Conservation (phyloP, 2,797 vertebrate species). For the Sebastes glaucus region DNA sequence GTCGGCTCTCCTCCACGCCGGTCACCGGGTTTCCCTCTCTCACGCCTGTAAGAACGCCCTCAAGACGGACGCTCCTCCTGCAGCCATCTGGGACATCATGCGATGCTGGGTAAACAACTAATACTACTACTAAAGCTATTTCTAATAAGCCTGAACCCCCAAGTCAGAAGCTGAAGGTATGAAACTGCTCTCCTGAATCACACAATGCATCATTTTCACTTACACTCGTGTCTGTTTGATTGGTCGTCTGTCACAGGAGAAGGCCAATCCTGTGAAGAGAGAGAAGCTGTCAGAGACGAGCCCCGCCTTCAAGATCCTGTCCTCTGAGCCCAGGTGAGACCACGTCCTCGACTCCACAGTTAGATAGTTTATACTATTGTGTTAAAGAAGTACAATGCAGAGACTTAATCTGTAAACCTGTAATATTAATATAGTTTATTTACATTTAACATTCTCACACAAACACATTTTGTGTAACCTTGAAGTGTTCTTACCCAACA, state of each 20-base stretch:
- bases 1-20: constrained; percentile 90
- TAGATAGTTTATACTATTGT: no score
- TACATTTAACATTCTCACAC: no score
- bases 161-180: no score
- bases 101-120: constrained; percentile 88
- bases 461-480: not conserved
- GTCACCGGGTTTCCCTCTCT: constrained; percentile 90
- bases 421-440: no score
- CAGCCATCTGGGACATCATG: constrained; percentile 91
- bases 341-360: no score
- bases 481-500: no score
- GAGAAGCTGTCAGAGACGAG: constrained; percentile 88
- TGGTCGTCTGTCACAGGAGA: constrained; percentile 79
- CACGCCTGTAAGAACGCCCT: constrained; percentile 92
- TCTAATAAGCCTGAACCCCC: no score
- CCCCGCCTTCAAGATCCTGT: constrained; percentile 88
- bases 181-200: not conserved
- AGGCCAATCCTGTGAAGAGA: constrained; percentile 87
- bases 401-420: not conserved
- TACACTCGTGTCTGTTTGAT: not conserved
- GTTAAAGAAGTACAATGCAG: not conserved
- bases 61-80: constrained; percentile 88
- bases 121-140: not conserved
- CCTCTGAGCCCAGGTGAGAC: constrained; percentile 84
- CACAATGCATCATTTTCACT: not conserved